Base-by-base conservation (phyloP, 2,113 vertebrate genomes). In the Aldabrachelys gigantea region DNA sequence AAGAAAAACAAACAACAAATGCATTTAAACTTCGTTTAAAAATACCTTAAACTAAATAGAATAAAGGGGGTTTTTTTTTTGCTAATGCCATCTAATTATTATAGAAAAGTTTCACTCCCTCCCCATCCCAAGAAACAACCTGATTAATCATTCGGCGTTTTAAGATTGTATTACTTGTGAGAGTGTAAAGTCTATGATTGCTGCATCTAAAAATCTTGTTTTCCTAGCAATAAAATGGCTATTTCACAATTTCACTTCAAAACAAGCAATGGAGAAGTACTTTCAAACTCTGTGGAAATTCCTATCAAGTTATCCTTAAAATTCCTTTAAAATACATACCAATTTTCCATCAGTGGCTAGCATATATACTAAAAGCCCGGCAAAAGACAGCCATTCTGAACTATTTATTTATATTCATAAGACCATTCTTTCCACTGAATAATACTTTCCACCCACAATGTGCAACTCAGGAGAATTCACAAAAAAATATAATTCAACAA, bases 1-100 rank as follows among this genome's bases (percentile, higher is more conserved):
- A 90, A 78, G 8, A 84, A 89, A 88, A 80, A 84, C 65, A 93
- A 97, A 21, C 62, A 94, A 49, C 89, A 97, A 94, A 93, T 1
- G 89, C 16, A 13, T 0, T 79, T 96, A 59, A 95, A 79, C 41
- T 89, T 92, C 65, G 54, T 35, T 86, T n/a, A 72, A 19, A 86
- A 56, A 8, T 6, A 49, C 44, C 47, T 81, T 1, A 78, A 13
- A 79, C 87, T 87, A 17, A 78, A 78, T 44, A 76, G 12, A 78
- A 76, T 44, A 78, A 47, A 29, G 35, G 6, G 78, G 44, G 6
- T 78, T 89, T 85, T 31, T 72, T 59, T 59, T 62, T 52, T 11
- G 54, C 11, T 47, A 83, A 75, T 65, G 44, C 53, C 57, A 22
- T 8, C 49, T 24, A 75, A 31, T 35, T 41, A 65, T 81, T n/a